A percentile compares a stretch with the other conserved stretches of the same genome.
These are phyloP conservation scores for Myotis planiceps DNA, from an alignment of 2,797 vertebrate species.

Conservation along the genomic window DNA sequence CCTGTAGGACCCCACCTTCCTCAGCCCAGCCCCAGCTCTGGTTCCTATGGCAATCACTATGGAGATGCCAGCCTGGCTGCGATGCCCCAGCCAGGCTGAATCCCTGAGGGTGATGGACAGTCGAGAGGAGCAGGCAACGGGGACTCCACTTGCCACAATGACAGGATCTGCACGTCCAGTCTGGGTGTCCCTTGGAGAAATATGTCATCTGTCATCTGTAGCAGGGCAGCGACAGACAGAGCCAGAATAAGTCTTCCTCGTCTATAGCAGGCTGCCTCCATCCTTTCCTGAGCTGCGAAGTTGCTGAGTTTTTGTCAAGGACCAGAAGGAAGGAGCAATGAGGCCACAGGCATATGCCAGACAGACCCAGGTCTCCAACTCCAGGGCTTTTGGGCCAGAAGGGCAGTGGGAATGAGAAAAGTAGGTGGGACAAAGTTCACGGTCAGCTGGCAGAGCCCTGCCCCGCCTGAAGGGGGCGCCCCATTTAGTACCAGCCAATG, in stretches of 20 bases:
- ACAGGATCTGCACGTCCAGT: neutral
- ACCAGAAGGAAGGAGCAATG: neutral
- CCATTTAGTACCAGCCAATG: fast-evolving
- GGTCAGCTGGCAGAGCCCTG: neutral
- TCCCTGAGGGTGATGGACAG: neutral
- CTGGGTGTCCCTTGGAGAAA: neutral
- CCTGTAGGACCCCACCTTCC: neutral
- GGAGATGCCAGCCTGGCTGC: neutral
- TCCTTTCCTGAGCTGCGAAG: neutral
- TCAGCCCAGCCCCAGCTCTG: neutral
- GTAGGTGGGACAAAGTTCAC: fast-evolving
- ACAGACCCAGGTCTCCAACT: neutral
- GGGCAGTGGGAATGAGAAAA: neutral
- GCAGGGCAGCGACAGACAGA: fast-evolving
- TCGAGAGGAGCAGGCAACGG: fast-evolving
- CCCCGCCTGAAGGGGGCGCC: neutral
- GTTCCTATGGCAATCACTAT: conserved; percentile 34
- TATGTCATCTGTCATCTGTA: neutral
- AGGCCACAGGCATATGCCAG: neutral
- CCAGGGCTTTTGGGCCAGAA: fast-evolving
- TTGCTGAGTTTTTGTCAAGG: neutral
- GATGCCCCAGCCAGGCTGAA: neutral
- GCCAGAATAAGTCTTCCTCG: neutral
- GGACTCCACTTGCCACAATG: neutral
- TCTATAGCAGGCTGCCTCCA: neutral